Base-by-base conservation (phyloP, 2,113 vertebrate genomes). In the Peromyscus californicus region DNA sequence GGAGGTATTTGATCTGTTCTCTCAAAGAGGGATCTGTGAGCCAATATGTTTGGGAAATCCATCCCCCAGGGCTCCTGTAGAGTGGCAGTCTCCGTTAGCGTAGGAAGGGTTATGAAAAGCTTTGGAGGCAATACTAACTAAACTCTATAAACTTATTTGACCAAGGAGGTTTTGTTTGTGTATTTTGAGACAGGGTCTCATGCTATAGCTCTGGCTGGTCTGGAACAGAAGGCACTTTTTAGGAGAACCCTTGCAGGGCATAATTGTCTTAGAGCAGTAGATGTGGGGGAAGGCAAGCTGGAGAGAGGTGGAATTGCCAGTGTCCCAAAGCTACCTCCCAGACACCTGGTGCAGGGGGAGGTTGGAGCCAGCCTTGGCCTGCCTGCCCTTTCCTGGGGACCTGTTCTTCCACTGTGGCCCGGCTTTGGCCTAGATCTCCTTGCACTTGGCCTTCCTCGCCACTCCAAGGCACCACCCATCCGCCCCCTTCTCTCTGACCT, bases 1-100 rank as follows among this genome's bases (percentile, higher is more conserved):
- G 70, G 89, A 76, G 33, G 39, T 86, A 86, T 96, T 54, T 90
- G 59, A 72, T 88, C 78, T 96, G 7, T 91, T 95, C 83, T 95
- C 76, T 96, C 61, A 59, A 84, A 94, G 89, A 95, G 76, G 48
- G 89, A 93, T 96, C 91, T 87, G 51, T 93, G 94, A 91, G 69
- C 93, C 93, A 65, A 69, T 84, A 74, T 87, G 59, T 72, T 79
- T 31, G 90, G 78, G 91, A 92, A 94, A 94, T 36, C 72, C 93
- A 48, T 65, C 76, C 82, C 82, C 80, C 54, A 33, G 76, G 45
- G n/a, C 31, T 89, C 63, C 13, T 39, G 22, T 4, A 17, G 78
- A 83, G 54, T 0, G 61, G 45, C 7, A 45, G 42, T 31, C 31
- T 63, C n/a, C 0, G 0, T 26, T 69, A 59, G 65, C 51, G 16